Base-by-base conservation (phyloP, 2,888 invertebrate species). In the Acholoe squamosa region DNA sequence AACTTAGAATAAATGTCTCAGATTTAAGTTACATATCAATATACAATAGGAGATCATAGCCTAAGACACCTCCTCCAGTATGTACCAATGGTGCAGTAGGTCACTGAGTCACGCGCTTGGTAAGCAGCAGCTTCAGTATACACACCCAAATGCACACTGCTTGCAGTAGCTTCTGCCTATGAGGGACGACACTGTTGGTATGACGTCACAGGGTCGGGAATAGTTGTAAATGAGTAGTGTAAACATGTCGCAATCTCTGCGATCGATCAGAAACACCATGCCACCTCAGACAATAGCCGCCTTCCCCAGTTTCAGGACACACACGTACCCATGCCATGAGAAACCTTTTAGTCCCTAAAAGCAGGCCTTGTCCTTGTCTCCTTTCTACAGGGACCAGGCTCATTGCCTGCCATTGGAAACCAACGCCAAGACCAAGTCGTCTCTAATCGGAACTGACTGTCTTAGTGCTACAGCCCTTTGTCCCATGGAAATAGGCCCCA, bases 241-340 rank as follows among this genome's bases (percentile, higher is more conserved):
- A n/a, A n/a, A 25, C 71, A 71, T 71, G 71, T 71, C 71, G 71
- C 71, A 71, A 71, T 71, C 71, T 71, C 28, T 25, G 28, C 71
- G 71, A 71, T 71, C 71, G 71, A 71, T 71, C 71, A 71, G 71
- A 71, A 71, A 71, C 5, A 14, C 28, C 71, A 28, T 28, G 71
- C 71, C 71, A 71, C 71, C 71, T 71, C 71, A 71, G 28, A 71
- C 71, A 71, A 71, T 61, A 71, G 71, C 71, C 25, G 7, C 14
- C 71, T 71, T 71, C 25, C 61, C 61, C 61, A 7, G 14, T 3
- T 61, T 61, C 61, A 3, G 54, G 19, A 61, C 61, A 61, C 61
- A 61, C 61, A 43, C 43, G 19, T 19, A n/a, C 12, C 19, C 1
- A 19, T 61, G 61, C 61, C 61, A 61, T n/a, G 61, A 61, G 61